phyloP scores from a whole-genome alignment of 1,140 invertebrate genomes.

The Chironomus striatipennis region DNA sequence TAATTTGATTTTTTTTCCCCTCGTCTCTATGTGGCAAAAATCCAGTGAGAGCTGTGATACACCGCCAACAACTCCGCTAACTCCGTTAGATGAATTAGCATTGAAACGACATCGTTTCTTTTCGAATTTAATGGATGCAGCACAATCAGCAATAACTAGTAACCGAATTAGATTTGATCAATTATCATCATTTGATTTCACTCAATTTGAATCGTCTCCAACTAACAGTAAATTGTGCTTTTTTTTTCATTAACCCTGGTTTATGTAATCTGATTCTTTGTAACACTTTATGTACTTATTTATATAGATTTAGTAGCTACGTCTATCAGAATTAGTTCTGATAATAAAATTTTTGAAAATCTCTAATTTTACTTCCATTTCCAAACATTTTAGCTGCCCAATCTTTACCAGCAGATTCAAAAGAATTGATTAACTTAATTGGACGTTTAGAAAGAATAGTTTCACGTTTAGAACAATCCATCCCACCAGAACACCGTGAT shows the following conservation, averaged over 20 bases:
- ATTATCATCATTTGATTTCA: constrained; percentile 54
- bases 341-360: too few relatives aligned
- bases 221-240: neutral
- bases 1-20: neutral
- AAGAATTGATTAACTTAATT: constrained; percentile 55
- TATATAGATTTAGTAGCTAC: neutral
- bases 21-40: constrained; percentile 18
- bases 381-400: constrained; percentile 40
- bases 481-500: constrained; percentile 28
- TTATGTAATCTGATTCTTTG: too few relatives aligned
- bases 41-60: constrained; percentile 43
- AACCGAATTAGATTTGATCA: constrained; percentile 66
- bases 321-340: too few relatives aligned
- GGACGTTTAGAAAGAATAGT: constrained; percentile 67
- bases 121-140: constrained; percentile 61
- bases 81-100: constrained; percentile 65
- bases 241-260: neutral
- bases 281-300: constrained; percentile 25
- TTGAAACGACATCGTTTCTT: constrained; percentile 65
- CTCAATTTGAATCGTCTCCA: constrained; percentile 41
- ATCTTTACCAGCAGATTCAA: constrained; percentile 38
- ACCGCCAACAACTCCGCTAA: constrained; percentile 59
- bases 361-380: too few relatives aligned
- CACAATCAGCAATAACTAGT: constrained; percentile 54
- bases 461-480: constrained; percentile 52